A percentile compares a stretch with the other conserved stretches of the same genome.
These are phyloP conservation scores for Phytoseiulus persimilis DNA, from an alignment of 2,888 invertebrate species.

Conservation along the genomic window DNA sequence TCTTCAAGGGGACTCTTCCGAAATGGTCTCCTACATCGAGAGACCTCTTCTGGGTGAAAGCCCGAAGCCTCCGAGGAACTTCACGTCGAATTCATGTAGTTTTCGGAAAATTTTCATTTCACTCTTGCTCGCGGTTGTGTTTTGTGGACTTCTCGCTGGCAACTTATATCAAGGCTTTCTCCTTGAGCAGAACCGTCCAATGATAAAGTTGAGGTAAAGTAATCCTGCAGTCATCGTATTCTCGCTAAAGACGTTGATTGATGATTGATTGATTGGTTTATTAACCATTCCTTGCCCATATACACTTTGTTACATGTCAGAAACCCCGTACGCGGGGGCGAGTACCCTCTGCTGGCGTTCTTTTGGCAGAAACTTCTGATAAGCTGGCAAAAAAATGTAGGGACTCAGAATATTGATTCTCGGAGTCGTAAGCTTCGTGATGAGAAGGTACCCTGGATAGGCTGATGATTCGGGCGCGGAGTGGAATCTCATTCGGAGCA, in stretches of 20 bases:
- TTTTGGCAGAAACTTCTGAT: too few species aligned
- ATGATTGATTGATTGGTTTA: too few species aligned
- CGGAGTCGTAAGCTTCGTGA: too few species aligned
- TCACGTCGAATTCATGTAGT: not conserved
- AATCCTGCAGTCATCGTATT: too few species aligned
- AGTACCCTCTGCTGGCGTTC: too few species aligned
- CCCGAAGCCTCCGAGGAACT: not conserved
- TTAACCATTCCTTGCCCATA: too few species aligned
- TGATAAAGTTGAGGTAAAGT: slow-evolving; percentile 10
- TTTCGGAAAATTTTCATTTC: not conserved
- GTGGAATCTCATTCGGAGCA: not conserved
- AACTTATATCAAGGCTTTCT: slow-evolving; percentile 19
- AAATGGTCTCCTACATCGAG: not conserved
- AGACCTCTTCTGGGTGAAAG: not conserved
- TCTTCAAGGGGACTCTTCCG: not conserved
- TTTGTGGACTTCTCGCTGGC: slow-evolving; percentile 21
- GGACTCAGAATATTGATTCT: too few species aligned
- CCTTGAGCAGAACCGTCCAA: not conserved
- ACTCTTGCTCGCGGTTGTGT: not conserved
- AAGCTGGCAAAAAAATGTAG: too few species aligned
- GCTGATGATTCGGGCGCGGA: not conserved
- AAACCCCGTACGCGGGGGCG: too few species aligned
- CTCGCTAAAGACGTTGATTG: too few species aligned
- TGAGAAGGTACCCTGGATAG: too few species aligned
- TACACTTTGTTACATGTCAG: too few species aligned